Percentiles rank a stretch among this genome's conserved stretches.
phyloP scores from a whole-genome alignment of 2,888 invertebrate genomes.

The Luperina testacea region DNA sequence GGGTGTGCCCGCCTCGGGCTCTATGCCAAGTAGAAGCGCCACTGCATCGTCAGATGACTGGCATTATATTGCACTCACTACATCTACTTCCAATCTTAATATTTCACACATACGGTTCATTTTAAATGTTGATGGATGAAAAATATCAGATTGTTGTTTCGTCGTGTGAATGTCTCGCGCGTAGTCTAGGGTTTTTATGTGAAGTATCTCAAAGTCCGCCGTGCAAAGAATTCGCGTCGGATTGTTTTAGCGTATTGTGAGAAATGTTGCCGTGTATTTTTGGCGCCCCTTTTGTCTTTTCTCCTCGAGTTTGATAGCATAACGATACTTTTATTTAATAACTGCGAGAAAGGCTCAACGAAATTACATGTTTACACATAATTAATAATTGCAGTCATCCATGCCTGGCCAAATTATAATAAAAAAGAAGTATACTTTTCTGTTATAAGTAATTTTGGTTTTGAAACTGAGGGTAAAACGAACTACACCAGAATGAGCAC shows the following conservation, averaged over 20 bases:
- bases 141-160: conserved; percentile 69
- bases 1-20: conserved; percentile 83
- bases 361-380: conserved; percentile 22
- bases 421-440: not conserved
- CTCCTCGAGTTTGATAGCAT: conserved; percentile 63
- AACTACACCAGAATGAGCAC: conserved; percentile 26
- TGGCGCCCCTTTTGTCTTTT: conserved; percentile 57
- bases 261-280: conserved; percentile 70
- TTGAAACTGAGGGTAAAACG: conserved; percentile 12
- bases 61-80: conserved; percentile 67
- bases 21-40: conserved; percentile 87
- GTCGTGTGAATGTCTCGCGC: conserved; percentile 83
- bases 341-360: conserved; percentile 6
- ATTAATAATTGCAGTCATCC: conserved; percentile 14
- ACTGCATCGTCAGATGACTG: conserved; percentile 81
- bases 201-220: conserved; percentile 82
- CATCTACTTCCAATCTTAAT: conserved; percentile 68
- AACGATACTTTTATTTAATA: conserved; percentile 43
- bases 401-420: not conserved
- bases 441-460: conserved; percentile 2
- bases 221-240: conserved; percentile 76
- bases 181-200: conserved; percentile 86
- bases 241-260: conserved; percentile 73
- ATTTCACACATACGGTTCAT: conserved; percentile 71
- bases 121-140: conserved; percentile 62